Evolutionary conservation across 1,140 invertebrate genomes (phyloP).

Genomic region (Drosophila equinoxialis): DNA sequence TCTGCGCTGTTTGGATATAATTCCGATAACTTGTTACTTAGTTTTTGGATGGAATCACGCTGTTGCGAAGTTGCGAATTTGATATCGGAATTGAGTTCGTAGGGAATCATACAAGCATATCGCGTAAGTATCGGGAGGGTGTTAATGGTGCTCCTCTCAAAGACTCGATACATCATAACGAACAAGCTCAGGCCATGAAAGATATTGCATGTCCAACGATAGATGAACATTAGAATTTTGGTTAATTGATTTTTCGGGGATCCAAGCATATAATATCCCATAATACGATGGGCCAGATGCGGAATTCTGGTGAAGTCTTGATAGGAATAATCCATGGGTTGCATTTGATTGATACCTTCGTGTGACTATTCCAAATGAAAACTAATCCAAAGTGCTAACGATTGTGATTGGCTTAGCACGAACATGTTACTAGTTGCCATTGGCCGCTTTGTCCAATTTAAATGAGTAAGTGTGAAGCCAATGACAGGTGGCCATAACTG

Average conservation of each 20-base stretch:
- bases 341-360: background rate
- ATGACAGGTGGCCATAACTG: too few relatives aligned
- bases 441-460: too few relatives aligned
- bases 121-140: conserved; percentile 32
- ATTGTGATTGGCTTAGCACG: too few relatives aligned
- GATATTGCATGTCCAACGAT: conserved; percentile 25
- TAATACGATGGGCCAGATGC: conserved; percentile 15
- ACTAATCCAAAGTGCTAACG: background rate
- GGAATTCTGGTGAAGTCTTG: conserved; percentile 47
- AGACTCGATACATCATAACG: conserved; percentile 38
- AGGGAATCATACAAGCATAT: conserved; percentile 39
- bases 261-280: conserved; percentile 45
- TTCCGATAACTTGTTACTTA: conserved; percentile 29
- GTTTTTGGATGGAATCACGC: conserved; percentile 10
- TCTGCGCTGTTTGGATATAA: conserved; percentile 36
- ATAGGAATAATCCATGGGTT: conserved; percentile 40
- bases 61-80: conserved; percentile 46
- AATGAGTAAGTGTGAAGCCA: too few relatives aligned
- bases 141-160: conserved; percentile 29
- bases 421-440: too few relatives aligned
- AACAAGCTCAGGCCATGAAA: conserved; percentile 27
- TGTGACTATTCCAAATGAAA: background rate
- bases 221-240: conserved; percentile 20
- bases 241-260: background rate
- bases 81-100: conserved; percentile 49